Evolutionary conservation across 2,113 vertebrate genomes (phyloP).

Genomic region (Pyrgilauda ruficollis): DNA sequence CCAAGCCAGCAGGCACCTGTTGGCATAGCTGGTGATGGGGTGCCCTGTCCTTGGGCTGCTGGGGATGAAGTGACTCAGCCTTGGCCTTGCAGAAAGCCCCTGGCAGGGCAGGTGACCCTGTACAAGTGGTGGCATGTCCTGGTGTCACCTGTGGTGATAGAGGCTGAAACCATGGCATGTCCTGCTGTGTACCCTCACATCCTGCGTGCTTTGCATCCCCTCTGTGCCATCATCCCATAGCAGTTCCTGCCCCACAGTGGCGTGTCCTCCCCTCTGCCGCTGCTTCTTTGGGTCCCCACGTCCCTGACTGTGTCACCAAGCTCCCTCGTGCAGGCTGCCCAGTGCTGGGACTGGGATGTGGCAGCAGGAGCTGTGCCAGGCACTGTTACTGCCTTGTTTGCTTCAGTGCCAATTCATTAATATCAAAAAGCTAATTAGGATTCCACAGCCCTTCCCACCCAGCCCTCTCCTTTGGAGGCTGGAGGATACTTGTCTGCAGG

Average conservation of each 20-base stretch:
- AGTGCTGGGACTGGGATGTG: neutral
- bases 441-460: slow-evolving; percentile 30
- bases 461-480: neutral
- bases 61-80: neutral
- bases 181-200: rapidly evolving
- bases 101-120: neutral
- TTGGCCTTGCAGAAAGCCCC: neutral
- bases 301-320: neutral
- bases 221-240: neutral
- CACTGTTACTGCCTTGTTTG: neutral
- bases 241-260: neutral
- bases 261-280: rapidly evolving
- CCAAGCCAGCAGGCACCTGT: neutral
- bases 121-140: neutral
- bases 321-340: neutral
- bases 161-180: rapidly evolving
- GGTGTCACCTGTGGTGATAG: neutral
- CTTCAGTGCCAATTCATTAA: slow-evolving; percentile 15
- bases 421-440: slow-evolving; percentile 49
- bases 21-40: neutral
- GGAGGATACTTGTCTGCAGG: slow-evolving; percentile 1
- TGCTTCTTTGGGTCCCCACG: neutral
- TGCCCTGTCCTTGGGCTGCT: neutral
- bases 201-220: neutral
- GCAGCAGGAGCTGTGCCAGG: neutral